Conservation (phyloP, 1,140 invertebrate species). For the Temnothorax nylanderi region DNA sequence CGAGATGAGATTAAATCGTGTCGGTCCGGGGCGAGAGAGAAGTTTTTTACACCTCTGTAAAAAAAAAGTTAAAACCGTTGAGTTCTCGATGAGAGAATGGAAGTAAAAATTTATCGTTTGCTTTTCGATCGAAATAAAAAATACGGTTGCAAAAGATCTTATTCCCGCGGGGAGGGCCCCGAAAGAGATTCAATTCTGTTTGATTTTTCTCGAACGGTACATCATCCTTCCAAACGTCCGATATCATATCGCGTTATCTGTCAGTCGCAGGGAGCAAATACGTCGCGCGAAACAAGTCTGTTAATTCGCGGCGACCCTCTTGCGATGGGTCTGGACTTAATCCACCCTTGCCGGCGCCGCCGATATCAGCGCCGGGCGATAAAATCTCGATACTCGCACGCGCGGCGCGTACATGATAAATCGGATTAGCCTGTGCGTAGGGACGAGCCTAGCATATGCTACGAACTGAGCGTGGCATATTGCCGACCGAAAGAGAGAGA, state of each 20-base stretch:
- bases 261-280: slow-evolving; percentile 61
- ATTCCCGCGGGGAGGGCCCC: background rate
- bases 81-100: background rate
- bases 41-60: background rate
- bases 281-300: slow-evolving; percentile 78
- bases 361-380: slow-evolving; percentile 76
- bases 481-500: slow-evolving; percentile 42
- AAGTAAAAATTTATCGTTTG: background rate
- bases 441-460: slow-evolving; percentile 73
- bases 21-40: background rate
- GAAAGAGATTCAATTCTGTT: background rate
- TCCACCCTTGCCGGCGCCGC: slow-evolving; percentile 65
- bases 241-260: slow-evolving; percentile 38
- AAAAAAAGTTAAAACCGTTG: background rate
- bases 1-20: slow-evolving; percentile 34
- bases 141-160: background rate
- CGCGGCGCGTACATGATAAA: slow-evolving; percentile 78
- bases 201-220: background rate
- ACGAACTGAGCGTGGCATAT: slow-evolving; percentile 68
- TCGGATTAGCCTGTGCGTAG: slow-evolving; percentile 78
- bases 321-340: slow-evolving; percentile 48
- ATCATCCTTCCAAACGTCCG: background rate
- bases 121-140: background rate
- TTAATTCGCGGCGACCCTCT: slow-evolving; percentile 74
- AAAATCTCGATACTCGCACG: slow-evolving; percentile 76